A percentile compares a stretch with the other conserved stretches of the same genome.
phyloP scores from a whole-genome alignment of 2,797 vertebrate genomes.

The Chloroceryle inda region DNA sequence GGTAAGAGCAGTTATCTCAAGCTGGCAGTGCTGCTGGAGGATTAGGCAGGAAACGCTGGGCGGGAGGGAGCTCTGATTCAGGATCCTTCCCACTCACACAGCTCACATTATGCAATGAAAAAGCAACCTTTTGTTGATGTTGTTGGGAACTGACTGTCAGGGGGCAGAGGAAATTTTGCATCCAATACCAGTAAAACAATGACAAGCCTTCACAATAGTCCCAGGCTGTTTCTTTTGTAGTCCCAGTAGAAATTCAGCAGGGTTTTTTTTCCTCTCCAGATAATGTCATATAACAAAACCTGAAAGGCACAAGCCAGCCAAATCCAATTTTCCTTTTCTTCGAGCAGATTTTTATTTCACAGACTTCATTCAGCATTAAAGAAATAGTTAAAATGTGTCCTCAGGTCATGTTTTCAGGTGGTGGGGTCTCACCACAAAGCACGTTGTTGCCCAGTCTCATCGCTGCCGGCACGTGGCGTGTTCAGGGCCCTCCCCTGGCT shows the following conservation, averaged over 20 bases:
- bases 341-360: not conserved
- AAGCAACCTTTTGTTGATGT: slow-evolving; percentile 50
- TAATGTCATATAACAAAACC: not conserved
- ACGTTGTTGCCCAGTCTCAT: not conserved
- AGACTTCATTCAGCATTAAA: not conserved
- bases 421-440: not conserved
- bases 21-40: slow-evolving; percentile 17
- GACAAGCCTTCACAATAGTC: not conserved
- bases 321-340: not conserved
- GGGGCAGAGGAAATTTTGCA: slow-evolving; percentile 33
- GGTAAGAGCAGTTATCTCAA: slow-evolving; percentile 49
- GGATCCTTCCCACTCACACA: slow-evolving; percentile 61
- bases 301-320: not conserved
- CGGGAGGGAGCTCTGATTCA: slow-evolving; percentile 17
- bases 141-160: slow-evolving; percentile 21
- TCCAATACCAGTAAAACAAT: not conserved
- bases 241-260: not conserved
- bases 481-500: not conserved
- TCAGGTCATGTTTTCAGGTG: not conserved
- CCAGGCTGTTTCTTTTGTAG: not conserved
- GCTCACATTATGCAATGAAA: slow-evolving; percentile 29
- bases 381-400: not conserved
- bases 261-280: not conserved
- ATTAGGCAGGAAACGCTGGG: slow-evolving; percentile 49
- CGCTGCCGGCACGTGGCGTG: too few species aligned